Base-by-base conservation (phyloP, 2,113 vertebrate genomes). In the Toxostoma redivivum region DNA sequence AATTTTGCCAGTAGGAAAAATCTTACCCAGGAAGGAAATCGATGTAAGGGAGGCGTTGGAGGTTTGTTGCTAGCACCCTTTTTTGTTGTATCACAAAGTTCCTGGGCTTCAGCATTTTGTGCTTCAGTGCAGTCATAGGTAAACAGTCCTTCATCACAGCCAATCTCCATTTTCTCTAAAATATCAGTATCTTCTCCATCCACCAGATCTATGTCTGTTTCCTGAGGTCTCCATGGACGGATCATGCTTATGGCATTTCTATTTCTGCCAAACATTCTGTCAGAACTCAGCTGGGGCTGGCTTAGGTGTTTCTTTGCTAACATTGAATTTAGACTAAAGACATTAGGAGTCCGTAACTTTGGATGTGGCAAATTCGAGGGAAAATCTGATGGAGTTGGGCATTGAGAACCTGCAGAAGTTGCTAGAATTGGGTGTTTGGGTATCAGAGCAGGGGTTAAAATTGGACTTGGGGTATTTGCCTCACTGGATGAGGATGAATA, bases 171-270 rank as follows among this genome's bases (percentile, higher is more conserved):
- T 64, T 94, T 98, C 84, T 98, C 98, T 88, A 97, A 88, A 86
- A 98, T 97, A 66, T 96, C 98, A 66, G 64, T 67, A 58, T 89
- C 94, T 87, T 98, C 96, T 11, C 97, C 97, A 69, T 98, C 98
- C 47, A 98, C 88, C 11, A 98, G 92, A 88, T 99, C 98, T 15
- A 99, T 98, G 94, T 99, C 98, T 2, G 98, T 99, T 95, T 99
- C 99, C 95, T 99, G 98, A 17, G 98, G 98, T 48, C 97, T 98
- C 80, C 98, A 98, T 0, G 98, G 99, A 25, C 99, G 98, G 66
- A 99, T 98, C 99, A 99, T 99, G 97, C 99, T 99, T 90, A 99
- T 99, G n/a, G 99, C 99, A 38, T 99, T 99, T 66, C 99, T 98
- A 3, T 99, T 99, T 33, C 97, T 98, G 19, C 98, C 98, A 65